Conservation (phyloP, 2,797 vertebrate genomes). For the Astyanax mexicanus region DNA sequence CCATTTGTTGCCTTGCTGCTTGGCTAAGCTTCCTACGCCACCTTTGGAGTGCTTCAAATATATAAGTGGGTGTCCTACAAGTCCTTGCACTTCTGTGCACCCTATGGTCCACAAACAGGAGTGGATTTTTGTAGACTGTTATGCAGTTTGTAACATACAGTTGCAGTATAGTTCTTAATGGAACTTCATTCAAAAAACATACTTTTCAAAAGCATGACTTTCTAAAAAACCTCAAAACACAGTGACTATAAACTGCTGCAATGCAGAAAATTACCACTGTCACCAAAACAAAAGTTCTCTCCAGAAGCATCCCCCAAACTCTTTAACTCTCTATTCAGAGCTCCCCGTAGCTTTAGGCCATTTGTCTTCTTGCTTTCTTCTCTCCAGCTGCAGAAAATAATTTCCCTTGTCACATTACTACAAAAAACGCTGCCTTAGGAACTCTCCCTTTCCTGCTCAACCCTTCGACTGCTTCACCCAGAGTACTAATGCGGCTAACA, state of each 20-base stretch:
- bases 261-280: constrained; percentile 36
- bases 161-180: no score
- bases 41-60: not conserved
- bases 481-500: not conserved
- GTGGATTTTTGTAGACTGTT: no score
- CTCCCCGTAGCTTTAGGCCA: constrained; percentile 2
- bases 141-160: no score
- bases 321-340: not conserved
- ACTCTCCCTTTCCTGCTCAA: not conserved
- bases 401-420: constrained; percentile 29
- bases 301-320: constrained; percentile 19
- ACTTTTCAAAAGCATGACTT: constrained; percentile 3
- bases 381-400: constrained; percentile 29
- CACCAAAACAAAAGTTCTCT: constrained; percentile 5
- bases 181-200: no score
- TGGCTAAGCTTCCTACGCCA: not conserved
- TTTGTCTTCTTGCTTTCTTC: not conserved
- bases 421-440: not conserved
- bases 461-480: not conserved
- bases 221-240: no score
- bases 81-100: not conserved
- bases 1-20: constrained; percentile 3
- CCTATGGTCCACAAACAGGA: not conserved
- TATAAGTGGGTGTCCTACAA: not conserved
- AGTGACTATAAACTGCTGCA: constrained; percentile 8